Base-by-base conservation (phyloP, 2,797 vertebrate genomes). In the Oreortyx pictus region DNA sequence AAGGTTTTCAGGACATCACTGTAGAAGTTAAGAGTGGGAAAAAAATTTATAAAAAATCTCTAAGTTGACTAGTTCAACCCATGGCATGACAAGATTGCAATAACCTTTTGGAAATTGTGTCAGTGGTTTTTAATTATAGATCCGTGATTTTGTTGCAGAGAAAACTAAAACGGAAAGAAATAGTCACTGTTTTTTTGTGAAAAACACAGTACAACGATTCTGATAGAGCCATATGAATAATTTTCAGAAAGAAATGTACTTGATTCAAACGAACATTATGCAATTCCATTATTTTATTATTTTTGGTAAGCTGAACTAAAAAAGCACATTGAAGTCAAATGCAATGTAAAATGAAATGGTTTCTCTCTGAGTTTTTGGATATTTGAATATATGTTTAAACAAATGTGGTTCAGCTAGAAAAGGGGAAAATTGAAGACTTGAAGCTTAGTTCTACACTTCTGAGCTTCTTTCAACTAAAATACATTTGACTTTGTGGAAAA, bases 91-190 rank as follows among this genome's bases (percentile, higher is more conserved):
- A 92, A 75, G 75, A 90, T 60, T 82, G 54, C 92, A 91, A 74
- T 82, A 92, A 86, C 90, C 65, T 65, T 91, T 62, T 93, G 83
- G 75, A 92, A 93, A 77, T 77, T 92, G 65, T 81, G 68, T 91
- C 82, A 93, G 90, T 77, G 61, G 59, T 82, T 94, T 96, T 96
- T 92, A 93, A 92, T 95, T 94, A 90, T 90, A 93, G 79, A 92
- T 92, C 72, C 12, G 29, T 83, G 76, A 88, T 46, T 91, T 61
- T 57, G 59, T 86, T 96, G 93, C 84, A 84, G 94, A 93, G 93
- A 93, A 92, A 95, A n/a, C n/a, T n/a, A 79, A 83, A 70, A 89
- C 71, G 50, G 23, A 85, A 90, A 90, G 83, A 89, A 87, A 86
- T 49, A 76, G 64, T 74, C 74, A 86, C 80, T 73, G 61, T 67